Conservation (phyloP, 2,797 vertebrate genomes). For the Alcedo quadribrachys region DNA sequence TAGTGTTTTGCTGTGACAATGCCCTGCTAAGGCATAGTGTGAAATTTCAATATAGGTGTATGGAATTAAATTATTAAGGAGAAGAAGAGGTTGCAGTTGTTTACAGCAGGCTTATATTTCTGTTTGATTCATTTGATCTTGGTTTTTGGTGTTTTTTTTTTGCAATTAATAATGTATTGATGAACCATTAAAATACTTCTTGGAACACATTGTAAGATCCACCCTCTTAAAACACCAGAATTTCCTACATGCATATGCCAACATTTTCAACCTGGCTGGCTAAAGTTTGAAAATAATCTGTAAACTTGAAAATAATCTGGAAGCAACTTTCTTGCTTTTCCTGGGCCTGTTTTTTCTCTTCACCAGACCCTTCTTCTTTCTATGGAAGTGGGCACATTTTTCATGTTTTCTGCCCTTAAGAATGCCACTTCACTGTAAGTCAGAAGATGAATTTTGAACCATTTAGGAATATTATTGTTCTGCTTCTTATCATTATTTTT, state of each 20-base stretch:
- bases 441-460: background rate
- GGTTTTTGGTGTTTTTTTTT: background rate
- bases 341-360: background rate
- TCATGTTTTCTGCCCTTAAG: background rate
- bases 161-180: background rate
- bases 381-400: background rate
- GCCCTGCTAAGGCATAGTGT: conserved; percentile 26
- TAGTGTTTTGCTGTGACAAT: conserved; percentile 56
- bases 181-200: background rate
- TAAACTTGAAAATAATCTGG: conserved; percentile 11
- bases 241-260: background rate
- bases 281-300: conserved; percentile 2
- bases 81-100: conserved; percentile 46
- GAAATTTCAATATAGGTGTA: conserved; percentile 53
- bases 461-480: background rate
- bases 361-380: background rate
- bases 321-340: background rate
- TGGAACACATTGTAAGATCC: background rate
- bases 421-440: background rate
- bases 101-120: background rate
- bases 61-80: conserved; percentile 56
- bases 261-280: background rate
- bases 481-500: background rate
- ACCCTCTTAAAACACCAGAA: background rate
- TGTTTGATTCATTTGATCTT: background rate